Conservation (phyloP, 35 echinoderm and acorn worm species). For the Nesometra sesokonis region DNA sequence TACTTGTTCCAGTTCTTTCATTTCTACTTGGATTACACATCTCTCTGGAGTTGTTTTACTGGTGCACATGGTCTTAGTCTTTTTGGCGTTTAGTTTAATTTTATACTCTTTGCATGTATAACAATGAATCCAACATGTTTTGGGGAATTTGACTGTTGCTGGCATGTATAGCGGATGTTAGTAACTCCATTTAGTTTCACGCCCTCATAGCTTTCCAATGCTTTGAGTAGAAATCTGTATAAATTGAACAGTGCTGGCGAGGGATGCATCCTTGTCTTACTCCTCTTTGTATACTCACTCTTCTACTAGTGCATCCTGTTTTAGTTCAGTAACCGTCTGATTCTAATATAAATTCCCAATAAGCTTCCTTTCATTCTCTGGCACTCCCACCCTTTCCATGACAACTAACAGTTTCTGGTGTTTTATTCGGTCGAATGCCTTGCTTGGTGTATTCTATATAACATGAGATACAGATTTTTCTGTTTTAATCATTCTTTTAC, state of each 20-base stretch:
- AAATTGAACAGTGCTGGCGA: neutral
- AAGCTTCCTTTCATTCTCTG: neutral
- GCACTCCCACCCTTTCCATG: neutral
- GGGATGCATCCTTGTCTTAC: neutral
- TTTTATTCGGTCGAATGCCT: too few relatives aligned
- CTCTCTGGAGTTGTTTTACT: neutral
- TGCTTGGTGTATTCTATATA: too few relatives aligned
- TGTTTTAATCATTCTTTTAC: too few relatives aligned
- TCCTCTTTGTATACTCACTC: neutral
- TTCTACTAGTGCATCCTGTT: neutral
- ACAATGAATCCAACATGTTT: neutral
- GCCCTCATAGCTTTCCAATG: neutral
- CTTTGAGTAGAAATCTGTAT: neutral
- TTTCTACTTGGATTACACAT: neutral
- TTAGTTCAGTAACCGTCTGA: neutral
- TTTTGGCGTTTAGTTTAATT: neutral
- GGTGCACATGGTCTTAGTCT: neutral
- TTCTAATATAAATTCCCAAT: neutral
- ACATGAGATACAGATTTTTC: too few relatives aligned
- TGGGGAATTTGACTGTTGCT: neutral
- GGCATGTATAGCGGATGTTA: neutral
- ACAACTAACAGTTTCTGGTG: too few relatives aligned
- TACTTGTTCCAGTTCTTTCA: neutral
- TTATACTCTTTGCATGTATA: neutral
- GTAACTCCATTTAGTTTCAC: slow-evolving; percentile 2